Base-by-base conservation (phyloP, 1,140 invertebrate genomes). In the Aricia agestis region DNA sequence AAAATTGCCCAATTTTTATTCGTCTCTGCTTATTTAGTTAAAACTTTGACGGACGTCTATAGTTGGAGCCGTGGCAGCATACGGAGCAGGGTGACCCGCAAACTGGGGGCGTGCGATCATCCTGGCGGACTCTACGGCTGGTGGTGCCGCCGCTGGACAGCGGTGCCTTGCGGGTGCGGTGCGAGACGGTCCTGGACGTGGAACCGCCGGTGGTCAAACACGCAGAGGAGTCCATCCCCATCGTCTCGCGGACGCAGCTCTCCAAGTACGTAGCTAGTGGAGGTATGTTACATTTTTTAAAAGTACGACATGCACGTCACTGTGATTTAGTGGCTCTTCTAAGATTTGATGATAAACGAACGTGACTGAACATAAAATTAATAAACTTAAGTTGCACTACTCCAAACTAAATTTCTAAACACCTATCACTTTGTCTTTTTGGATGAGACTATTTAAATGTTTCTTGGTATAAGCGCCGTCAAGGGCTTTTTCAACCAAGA, bases 251-350 rank as follows among this genome's bases (percentile, higher is more conserved):
- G 18, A 63, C 59, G 17, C 17, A 19, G 59, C 59, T 63, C 59
- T 63, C 59, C 59, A 63, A 63, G 19, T 63, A 63, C 19, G 59
- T 63, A 18, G 59, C 59, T 11, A 63, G 19, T 25, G 19, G 17
- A 63, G 59, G 59, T 63, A 63, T 10, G 45, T 52, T 4, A 42
- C 41, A 52, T 52, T 52, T 52, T 52, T 13, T 13, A 52, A 52
- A 6, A 52, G 11, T 7, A 6, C 9, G 36, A 36, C 36, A 9
- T 36, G 36, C 1, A 25, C 25, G 25, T 25, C 25, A 25, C 25
- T 25, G 25, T n/a, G 3, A 25, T 2, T 0, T 2, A 25, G 25
- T 25, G 25, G 3, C 25, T 25, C 25, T n/a, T n/a, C n/a, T n/a
- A n/a, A n/a, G n/a, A n/a, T n/a, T n/a, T n/a, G n/a, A n/a, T n/a